Base-by-base conservation (phyloP, 2,797 vertebrate genomes). In the Pangasius larnaudii region DNA sequence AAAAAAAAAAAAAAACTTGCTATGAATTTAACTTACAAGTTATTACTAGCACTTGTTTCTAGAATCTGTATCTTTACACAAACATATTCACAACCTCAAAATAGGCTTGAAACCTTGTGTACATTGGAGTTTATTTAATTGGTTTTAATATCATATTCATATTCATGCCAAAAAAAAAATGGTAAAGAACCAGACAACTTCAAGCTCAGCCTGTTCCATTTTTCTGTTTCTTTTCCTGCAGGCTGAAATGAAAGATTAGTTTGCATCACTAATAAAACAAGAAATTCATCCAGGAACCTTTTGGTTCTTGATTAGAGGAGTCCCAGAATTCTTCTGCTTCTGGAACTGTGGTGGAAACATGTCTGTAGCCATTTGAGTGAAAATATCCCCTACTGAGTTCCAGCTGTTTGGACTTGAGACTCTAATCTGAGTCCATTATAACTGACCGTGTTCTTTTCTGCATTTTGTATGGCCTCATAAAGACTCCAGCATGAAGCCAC, bases 331-430 rank as follows among this genome's bases (percentile, higher is more conserved):
- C 56, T 16, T 81, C 14, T 11, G 11, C 14, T 61, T 42, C 24
- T 82, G 58, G 59, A 84, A 67, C n/a, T 51, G 0, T 67, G 19
- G 39, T 33, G 16, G 42, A 84, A 83, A 24, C 56, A 42, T 7
- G 56, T 81, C 36, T 59, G 22, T 61, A 49, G 16, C 9, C n/a
- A 30, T 58, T 59, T 59, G 51, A 36, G 5, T 71, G 67, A 36
- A 67, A 84, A 84, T 14, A 5, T 53, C 65, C n/a, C 46, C 11
- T 46, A 10, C 24, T 59, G 33, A 46, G 10, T 30, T 65, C 87
- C 82, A 88, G 82, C 81, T 84, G 87, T 88, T 78, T 58, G 78
- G 71, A 42, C 58, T 88, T 19, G 58, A 77, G 72, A 33, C 27
- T 14, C 72, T 24, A 79, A 59, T 88, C 61, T 39, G 75, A 71